Percentiles rank a stretch among this genome's conserved stretches.
These are phyloP conservation scores for Lamprologus ornatipinnis DNA, from an alignment of 2,113 vertebrate species.

Conservation along the genomic window DNA sequence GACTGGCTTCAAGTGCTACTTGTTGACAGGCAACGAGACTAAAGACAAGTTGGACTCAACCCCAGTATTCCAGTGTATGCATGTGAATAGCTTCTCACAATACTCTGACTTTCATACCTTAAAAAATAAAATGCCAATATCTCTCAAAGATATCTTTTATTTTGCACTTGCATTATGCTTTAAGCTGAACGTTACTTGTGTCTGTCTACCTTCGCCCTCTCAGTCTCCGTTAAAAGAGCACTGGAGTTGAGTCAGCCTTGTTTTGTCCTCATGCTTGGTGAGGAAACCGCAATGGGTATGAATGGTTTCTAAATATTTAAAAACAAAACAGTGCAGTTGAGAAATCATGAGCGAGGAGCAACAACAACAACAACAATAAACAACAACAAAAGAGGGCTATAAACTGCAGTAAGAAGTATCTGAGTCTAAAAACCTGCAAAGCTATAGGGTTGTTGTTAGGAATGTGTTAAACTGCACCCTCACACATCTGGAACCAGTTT, in stretches of 20 bases:
- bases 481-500: slow-evolving; percentile 14
- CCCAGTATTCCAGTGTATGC: neutral
- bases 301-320: slow-evolving; percentile 8
- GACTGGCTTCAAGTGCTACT: neutral
- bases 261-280: neutral
- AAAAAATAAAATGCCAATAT: neutral
- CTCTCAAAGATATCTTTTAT: neutral
- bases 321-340: neutral
- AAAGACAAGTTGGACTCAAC: slow-evolving; percentile 17
- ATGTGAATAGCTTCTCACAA: slow-evolving; percentile 5
- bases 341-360: neutral
- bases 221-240: neutral
- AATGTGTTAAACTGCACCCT: neutral
- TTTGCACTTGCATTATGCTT: slow-evolving; percentile 26
- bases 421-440: neutral
- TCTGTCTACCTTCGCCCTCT: slow-evolving; percentile 8
- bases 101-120: slow-evolving; percentile 18
- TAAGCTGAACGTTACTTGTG: slow-evolving; percentile 22
- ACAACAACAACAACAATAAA: neutral
- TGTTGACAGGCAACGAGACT: slow-evolving; percentile 10
- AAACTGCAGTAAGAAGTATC: neutral
- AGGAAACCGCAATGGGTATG: neutral
- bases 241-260: slow-evolving; percentile 38
- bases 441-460: neutral
- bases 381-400: neutral